Evolutionary conservation across 2,888 invertebrate species (phyloP).

Genomic region (Cryptops parisi): DNA sequence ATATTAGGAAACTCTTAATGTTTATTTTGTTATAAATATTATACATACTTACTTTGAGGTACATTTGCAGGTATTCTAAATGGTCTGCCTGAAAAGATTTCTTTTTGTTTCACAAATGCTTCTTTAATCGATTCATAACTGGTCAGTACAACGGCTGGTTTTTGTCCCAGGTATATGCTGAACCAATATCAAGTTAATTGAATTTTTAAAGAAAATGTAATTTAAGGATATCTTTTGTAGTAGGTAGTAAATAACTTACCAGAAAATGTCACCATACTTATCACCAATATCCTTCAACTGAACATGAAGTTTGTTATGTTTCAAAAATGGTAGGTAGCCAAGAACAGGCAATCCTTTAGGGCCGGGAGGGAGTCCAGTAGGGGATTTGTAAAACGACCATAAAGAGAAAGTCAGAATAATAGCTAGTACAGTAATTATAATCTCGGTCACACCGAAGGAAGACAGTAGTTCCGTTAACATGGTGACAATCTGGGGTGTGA

Average conservation of each 20-base stretch:
- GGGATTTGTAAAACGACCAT: background rate
- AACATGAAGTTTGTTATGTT: background rate
- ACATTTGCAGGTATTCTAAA: too few species aligned
- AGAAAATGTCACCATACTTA: background rate
- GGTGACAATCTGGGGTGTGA: too few species aligned
- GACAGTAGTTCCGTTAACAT: too few species aligned
- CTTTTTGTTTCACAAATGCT: background rate
- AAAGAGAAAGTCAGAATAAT: too few species aligned
- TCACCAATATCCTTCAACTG: background rate
- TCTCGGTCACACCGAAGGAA: too few species aligned
- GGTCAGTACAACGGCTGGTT: background rate
- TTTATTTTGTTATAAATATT: too few species aligned
- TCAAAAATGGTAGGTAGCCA: background rate
- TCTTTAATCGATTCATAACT: background rate
- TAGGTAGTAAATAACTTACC: background rate
- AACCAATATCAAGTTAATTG: too few species aligned
- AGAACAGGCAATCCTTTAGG: background rate
- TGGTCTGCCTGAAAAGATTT: background rate
- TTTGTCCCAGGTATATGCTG: background rate
- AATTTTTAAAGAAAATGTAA: background rate
- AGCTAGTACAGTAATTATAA: too few species aligned
- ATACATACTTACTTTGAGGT: too few species aligned
- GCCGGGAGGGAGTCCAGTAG: background rate
- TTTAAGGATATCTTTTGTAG: background rate
- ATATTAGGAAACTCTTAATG: too few species aligned